Base-by-base conservation (phyloP, 1,140 invertebrate genomes). In the Maconellicoccus hirsutus region DNA sequence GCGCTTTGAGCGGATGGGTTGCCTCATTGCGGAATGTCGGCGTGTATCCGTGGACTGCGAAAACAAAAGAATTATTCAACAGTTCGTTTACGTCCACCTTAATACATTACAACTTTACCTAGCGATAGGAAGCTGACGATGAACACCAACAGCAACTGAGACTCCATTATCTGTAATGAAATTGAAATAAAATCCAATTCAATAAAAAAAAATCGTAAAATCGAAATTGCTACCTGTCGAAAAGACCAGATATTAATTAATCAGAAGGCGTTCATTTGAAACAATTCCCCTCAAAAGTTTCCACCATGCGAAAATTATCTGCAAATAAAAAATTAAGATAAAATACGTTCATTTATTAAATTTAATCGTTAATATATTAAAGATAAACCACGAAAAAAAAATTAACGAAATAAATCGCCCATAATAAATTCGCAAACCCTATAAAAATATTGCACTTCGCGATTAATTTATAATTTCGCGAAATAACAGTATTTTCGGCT, bases 1-100 rank as follows among this genome's bases (percentile, higher is more conserved):
- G 72, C 10, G 70, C 72, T 21, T 72, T 72, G 14, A 72, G 29
- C 52, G 72, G 72, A 23, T 72, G 70, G 25, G 72, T 72, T 10
- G 72, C 72, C 16, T 72, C 72, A 27, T 72, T 72, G 12, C 72
- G 61, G 1, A 70, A 72, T 33, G 72, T 59, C 26, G 39, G 70
- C n/a, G 72, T 72, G n/a, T 26, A 26, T 0, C 59, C 61, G 61
- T 69, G 3, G 19, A 69, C 71, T 70, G n/a, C n/a, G 38, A 29
- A 39, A 70, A 22, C 6, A 39, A 52, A 21, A 12, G 10, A 22
- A 25, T 66, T 27, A 25, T 22, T 66, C 63, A 66, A 19, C 42
- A 52, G 42, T 33, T 33, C 29, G 29, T 33, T 33, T 33, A n/a
- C 12, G 29, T 33, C 4, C 12, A 33, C 29, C 12, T 33, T 33